Base-by-base conservation (phyloP, 2,113 vertebrate genomes). In the Ailuropoda melanoleuca region DNA sequence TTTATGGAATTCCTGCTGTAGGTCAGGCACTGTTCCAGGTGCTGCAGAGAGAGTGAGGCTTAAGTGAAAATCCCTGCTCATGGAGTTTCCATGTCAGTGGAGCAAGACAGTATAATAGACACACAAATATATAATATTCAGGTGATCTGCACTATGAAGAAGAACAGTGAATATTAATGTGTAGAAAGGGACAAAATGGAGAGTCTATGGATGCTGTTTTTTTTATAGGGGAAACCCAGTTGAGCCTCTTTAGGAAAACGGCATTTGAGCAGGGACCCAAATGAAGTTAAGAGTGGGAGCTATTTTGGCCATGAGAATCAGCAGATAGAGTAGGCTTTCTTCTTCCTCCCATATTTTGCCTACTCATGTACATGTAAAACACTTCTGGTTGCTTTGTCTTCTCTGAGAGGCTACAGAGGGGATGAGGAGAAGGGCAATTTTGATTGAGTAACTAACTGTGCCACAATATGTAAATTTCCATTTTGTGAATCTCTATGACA, bases 171-270 rank as follows among this genome's bases (percentile, higher is more conserved):
- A 26, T 37, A 8, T 19, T 56, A 26, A 48, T 56, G 12, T 2
- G 23, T 60, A 66, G 9, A 3, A 10, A 85, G n/a, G 72, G 6
- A 46, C 2, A 29, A 43, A 46, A 75, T 68, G 23, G 50, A 81
- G 23, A 64, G 4, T 8, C 29, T 8, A 2, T 34, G 0, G 3
- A 39, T 43, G 19, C 6, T 39, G 15, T 4, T 26, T 23, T 26
- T 26, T 66, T 81, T 24, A 34, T 9, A 53, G 29, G 13, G 8
- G 15, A 2, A 90, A 12, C 2, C 56, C 29, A 74, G 13, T 19
- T 21, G 39, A 90, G 1, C 1, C 46, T 64, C 26, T 91, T 37
- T 60, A 82, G n/a, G 26, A 37, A 81, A 91, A 77, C 13, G 18
- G 58, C 10, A 37, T 55, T 62, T 84, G 9, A 93, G 17, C 31